These are phyloP conservation scores for Larimichthys crocea DNA, from an alignment of 2,113 vertebrate species.

Conservation along the genomic window DNA sequence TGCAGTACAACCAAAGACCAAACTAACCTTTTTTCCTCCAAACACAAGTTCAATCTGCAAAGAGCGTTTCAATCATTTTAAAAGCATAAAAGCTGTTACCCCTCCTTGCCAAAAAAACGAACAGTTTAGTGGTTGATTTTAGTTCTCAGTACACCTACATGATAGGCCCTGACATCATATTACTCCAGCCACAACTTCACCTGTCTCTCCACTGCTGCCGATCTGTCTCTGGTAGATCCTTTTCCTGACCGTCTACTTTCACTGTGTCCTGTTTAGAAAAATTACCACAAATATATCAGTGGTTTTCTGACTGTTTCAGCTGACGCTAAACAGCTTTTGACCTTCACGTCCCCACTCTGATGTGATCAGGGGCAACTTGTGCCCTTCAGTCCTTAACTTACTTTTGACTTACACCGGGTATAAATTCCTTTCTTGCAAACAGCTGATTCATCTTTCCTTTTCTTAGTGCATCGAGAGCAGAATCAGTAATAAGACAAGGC, in stretches of 20 bases:
- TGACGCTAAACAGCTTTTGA: not conserved
- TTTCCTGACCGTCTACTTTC: slow-evolving; percentile 30
- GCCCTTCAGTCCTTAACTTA: slow-evolving; percentile 11
- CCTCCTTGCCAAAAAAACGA: not conserved
- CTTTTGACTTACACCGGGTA: not conserved
- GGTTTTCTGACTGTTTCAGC: not conserved
- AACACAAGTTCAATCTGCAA: not conserved
- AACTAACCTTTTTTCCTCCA: not conserved
- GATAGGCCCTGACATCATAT: not conserved
- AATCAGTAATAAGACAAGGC: not conserved
- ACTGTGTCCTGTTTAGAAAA: slow-evolving; percentile 25
- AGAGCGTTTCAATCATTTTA: not conserved
- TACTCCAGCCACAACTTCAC: not conserved
- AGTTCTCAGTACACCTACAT: not conserved
- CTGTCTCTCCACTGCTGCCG: slow-evolving; percentile 7
- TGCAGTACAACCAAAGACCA: not conserved
- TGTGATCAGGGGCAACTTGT: slow-evolving; percentile 19
- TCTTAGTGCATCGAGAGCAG: not conserved
- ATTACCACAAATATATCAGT: not conserved
- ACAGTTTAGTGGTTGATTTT: not conserved
- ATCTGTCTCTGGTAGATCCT: not conserved
- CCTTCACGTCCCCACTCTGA: not conserved
- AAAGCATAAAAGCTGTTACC: not conserved
- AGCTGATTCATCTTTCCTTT: not conserved
- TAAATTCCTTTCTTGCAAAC: slow-evolving; percentile 3